Base-by-base conservation (phyloP, 2,797 vertebrate genomes). In the Steatocranus sp. region DNA sequence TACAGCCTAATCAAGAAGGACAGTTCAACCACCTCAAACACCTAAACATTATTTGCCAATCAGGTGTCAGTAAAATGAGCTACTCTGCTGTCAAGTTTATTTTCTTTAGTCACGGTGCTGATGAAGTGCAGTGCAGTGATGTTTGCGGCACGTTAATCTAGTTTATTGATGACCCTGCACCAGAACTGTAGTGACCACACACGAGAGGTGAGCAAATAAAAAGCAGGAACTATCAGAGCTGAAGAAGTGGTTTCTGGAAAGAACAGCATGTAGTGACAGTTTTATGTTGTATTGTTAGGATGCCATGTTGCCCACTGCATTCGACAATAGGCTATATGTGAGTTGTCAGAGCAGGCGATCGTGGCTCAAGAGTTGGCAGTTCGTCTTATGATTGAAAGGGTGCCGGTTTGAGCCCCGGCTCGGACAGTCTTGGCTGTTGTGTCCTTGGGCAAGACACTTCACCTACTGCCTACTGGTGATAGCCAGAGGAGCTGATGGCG, bases 341-440 rank as follows among this genome's bases (percentile, higher is more conserved):
- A 66, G 8, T 2, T 23, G n/a, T 10, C 61, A 0, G 54, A 1
- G 34, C 61, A 41, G 7, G 11, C 1, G 0, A 10, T 30, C 0
- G 0, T 56, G 8, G 25, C 53, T 30, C 25, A 56, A 56, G 5
- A 30, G 0, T 56, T 30, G 1, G 53, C 15, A 30, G 14, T 6
- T 27, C 0, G 2, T 6, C 25, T 54, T 27, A 0, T 27, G 8
- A 2, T 27, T 17, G 14, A 9, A 27, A 17, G 8, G 25, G 15
- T 27, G 25, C 25, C 1, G 5, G 53, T 56, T 30, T 0, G 3
- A 56, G 14, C 15, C 53, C 25, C 0, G 2, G 53, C 53, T 30
- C 1, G 0, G 5, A 30, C 1, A 10, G 0, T 4, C 25, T 2
- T 2, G 0, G 53, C 30, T 1, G 1, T 11, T 7, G n/a, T 17